phyloP scores from a whole-genome alignment of 2,797 vertebrate species.

The Rhynchotus rufescens region DNA sequence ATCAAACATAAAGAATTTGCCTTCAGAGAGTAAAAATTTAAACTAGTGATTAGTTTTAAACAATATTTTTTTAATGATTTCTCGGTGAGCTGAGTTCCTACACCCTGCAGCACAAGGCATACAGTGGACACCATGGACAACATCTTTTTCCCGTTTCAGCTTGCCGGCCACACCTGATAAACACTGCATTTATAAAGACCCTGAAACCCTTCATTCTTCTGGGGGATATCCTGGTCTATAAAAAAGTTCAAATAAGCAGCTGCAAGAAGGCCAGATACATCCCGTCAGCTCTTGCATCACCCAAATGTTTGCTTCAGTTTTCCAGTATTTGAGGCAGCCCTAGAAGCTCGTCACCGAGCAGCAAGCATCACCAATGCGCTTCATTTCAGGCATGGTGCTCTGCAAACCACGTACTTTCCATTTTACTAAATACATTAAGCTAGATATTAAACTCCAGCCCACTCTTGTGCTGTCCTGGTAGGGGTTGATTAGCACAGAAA shows the following conservation, averaged over 20 bases:
- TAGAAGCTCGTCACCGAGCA: neutral
- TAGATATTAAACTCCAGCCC: neutral
- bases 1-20: conserved; percentile 24
- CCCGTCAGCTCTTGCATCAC: neutral
- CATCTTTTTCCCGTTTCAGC: neutral
- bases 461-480: neutral
- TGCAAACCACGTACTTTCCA: neutral
- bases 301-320: neutral
- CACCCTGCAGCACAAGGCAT: neutral
- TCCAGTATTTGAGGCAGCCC: neutral
- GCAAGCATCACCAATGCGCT: neutral
- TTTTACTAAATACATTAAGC: neutral
- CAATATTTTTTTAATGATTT: neutral
- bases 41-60: neutral
- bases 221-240: neutral
- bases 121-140: neutral
- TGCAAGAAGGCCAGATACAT: neutral
- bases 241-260: neutral
- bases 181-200: neutral
- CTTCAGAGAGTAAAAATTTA: neutral
- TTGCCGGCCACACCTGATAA: neutral
- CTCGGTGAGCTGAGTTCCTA: neutral
- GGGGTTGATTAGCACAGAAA: neutral
- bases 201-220: neutral
- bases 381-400: neutral